phyloP scores from a whole-genome alignment of 1,140 invertebrate genomes.

The Rhynchophorus ferrugineus region DNA sequence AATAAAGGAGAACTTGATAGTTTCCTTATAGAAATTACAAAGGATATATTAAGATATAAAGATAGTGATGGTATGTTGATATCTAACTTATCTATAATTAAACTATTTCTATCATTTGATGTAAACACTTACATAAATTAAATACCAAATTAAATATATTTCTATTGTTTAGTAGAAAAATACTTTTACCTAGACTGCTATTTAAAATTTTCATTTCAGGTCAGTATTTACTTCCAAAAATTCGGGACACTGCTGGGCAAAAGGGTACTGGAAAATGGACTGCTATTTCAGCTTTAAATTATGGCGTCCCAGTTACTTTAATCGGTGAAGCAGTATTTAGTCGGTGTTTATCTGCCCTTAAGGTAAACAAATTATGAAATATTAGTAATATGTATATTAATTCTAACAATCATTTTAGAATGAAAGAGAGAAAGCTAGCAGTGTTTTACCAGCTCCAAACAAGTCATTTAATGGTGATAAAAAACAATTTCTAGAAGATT shows the following conservation, averaged over 20 bases:
- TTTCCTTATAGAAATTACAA: constrained; percentile 97
- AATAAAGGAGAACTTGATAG: constrained; percentile 95
- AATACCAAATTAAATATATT: no score
- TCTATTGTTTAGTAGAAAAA: no score
- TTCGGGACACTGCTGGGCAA: constrained; percentile 92
- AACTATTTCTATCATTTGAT: background rate
- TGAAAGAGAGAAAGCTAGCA: constrained; percentile 70
- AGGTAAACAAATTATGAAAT: constrained; percentile 31
- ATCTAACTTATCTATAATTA: constrained; percentile 6
- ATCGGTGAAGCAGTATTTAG: constrained; percentile 98
- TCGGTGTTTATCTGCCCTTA: constrained; percentile 86
- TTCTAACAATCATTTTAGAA: constrained; percentile 22
- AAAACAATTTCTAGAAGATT: constrained; percentile 67
- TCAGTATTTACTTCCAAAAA: constrained; percentile 78
- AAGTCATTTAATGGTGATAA: constrained; percentile 61
- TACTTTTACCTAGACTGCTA: no score
- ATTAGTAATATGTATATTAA: background rate
- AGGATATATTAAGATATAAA: constrained; percentile 92
- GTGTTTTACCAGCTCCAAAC: constrained; percentile 63
- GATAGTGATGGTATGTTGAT: constrained; percentile 62
- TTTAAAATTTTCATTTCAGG: no score
- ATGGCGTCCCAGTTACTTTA: constrained; percentile 93
- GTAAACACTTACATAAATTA: no score
- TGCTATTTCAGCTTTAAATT: constrained; percentile 90
- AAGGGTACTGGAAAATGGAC: constrained; percentile 99